Evolutionary conservation across 2,888 invertebrate species (phyloP), one percentile per base, ranked within the genome.

Genomic region (Leptinotarsa juncta): DNA sequence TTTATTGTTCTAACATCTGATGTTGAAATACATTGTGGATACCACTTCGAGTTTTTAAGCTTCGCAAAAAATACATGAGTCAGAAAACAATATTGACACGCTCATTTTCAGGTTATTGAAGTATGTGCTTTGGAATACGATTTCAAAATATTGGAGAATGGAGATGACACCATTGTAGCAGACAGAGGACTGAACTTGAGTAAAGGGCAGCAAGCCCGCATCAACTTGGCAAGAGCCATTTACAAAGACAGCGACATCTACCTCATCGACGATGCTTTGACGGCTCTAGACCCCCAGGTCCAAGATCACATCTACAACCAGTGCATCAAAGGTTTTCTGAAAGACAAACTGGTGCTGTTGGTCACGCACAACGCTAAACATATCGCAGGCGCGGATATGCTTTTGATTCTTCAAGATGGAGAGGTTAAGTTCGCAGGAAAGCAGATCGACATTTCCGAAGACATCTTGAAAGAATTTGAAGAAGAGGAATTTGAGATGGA

Each of bases 201-300:
- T 55, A 95, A 95, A n/a, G 96, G 96, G 14, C 96, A 96, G 87
- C 92, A 92, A 85, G 95, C 95, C 10, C 79, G 96, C 78, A 91
- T 96, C 49, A 94, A 94, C 86, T 88, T 96, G 67, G 95, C 94
- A 0, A 89, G 95, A 83, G 92, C 94, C 1, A 88, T 95, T 65
- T 95, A 95, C 84, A 91, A 91, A 81, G 91, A 94, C 79, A 94
- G 94, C 1, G 94, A 95, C 80, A 90, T 95, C 49, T 95, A 95
- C 83, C 87, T 95, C 48, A 87, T 95, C 51, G 95, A 96, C 82
- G 95, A 96, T 85, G 95, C 95, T 0, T 87, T 96, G 18, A 94
- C 94, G 55, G 94, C 95, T 0, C 93, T 96, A 0, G 96, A 96
- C 82, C 90, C 94, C 0, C 91, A 91, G 71, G 95, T 96, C 0